Conservation (phyloP, 2,113 vertebrate species). For the Panurus biarmicus region DNA sequence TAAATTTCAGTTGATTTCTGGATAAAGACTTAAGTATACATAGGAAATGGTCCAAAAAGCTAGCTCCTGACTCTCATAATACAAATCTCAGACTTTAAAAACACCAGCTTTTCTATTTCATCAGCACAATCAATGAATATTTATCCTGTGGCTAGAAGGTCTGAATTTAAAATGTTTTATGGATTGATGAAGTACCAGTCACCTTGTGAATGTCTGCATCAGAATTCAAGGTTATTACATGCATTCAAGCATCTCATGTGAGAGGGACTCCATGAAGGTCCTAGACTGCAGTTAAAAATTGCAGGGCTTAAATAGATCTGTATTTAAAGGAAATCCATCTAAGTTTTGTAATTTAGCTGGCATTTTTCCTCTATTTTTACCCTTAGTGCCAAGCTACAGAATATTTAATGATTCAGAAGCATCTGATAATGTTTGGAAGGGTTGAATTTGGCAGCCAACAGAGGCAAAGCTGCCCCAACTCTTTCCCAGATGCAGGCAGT, state of each 20-base stretch:
- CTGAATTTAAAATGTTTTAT: background rate
- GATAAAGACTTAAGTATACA: background rate
- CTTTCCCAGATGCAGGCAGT: background rate
- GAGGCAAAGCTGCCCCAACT: background rate
- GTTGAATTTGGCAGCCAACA: rapidly evolving
- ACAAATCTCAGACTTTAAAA: background rate
- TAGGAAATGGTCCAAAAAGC: background rate
- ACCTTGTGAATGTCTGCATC: background rate
- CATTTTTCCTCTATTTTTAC: background rate
- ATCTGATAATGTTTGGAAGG: background rate
- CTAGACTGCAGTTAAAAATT: background rate
- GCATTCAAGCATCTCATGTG: background rate
- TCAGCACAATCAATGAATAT: background rate
- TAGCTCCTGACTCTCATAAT: background rate
- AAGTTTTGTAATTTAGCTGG: background rate
- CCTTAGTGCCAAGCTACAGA: background rate
- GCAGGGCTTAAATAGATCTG: background rate
- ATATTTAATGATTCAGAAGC: background rate
- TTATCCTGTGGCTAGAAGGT: background rate
- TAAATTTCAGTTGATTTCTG: background rate
- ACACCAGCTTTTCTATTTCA: background rate
- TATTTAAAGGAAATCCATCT: background rate
- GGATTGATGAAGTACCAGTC: background rate
- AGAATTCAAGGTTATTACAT: background rate
- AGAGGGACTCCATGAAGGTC: background rate